Conservation (phyloP, 2,888 invertebrate genomes). For the Agonopterix subpropinquella region DNA sequence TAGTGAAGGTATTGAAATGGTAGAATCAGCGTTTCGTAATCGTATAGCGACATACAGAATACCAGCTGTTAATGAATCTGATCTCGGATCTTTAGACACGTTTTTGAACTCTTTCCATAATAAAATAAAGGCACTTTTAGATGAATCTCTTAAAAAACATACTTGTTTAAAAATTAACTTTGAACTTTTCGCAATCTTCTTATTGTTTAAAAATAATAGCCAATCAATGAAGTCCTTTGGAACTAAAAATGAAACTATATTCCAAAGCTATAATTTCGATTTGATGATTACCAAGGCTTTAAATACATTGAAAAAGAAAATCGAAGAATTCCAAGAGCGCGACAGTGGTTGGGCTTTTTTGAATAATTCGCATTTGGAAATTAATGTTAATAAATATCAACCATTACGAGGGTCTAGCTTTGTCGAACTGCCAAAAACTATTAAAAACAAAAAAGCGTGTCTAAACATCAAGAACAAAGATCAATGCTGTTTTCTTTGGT, state of each 20-base stretch:
- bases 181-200: no score
- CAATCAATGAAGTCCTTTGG: not conserved
- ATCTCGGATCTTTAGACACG: no score
- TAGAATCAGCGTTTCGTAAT: no score
- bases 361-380: not conserved
- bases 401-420: not conserved
- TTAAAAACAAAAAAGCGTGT: not conserved
- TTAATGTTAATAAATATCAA: not conserved
- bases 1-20: no score
- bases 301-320: not conserved
- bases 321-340: not conserved
- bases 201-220: not conserved
- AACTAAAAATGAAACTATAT: not conserved
- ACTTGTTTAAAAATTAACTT: no score
- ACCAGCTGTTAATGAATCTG: no score
- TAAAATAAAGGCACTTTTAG: no score
- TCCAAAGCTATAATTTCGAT: not conserved
- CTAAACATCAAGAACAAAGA: constrained; percentile 1
- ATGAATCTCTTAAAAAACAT: no score
- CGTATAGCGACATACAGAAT: no score
- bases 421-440: not conserved
- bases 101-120: no score
- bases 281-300: no score
- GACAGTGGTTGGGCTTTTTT: constrained; percentile 2
- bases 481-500: constrained; percentile 1